Conservation (phyloP, 2,888 invertebrate genomes). For the Cryptocheilus praepositus region DNA sequence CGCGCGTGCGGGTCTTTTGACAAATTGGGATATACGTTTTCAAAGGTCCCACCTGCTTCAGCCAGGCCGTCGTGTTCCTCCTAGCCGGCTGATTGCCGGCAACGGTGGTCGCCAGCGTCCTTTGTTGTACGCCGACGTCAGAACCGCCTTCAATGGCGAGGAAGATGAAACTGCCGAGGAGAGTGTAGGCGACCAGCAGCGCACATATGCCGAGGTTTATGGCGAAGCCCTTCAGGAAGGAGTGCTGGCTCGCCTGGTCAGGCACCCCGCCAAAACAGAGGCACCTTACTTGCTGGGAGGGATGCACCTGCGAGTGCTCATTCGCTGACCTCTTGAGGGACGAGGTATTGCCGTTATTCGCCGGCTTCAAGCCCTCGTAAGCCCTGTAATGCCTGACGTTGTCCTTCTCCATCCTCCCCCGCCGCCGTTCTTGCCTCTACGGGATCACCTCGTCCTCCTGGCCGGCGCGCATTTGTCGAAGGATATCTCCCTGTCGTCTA, state of each 20-base stretch:
- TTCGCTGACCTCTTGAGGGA: slow-evolving; percentile 64
- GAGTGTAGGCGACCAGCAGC: slow-evolving; percentile 87
- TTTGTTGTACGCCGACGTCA: slow-evolving; percentile 77
- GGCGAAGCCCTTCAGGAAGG: slow-evolving; percentile 84
- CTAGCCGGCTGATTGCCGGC: slow-evolving; percentile 63
- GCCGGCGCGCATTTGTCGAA: slow-evolving; percentile 13
- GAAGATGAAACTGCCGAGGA: slow-evolving; percentile 88
- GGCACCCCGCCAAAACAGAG: slow-evolving; percentile 72
- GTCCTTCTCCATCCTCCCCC: slow-evolving; percentile 69
- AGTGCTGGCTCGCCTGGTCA: slow-evolving; percentile 72
- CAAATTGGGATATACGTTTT: background rate
- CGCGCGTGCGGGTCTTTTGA: background rate
- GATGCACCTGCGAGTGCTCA: slow-evolving; percentile 58
- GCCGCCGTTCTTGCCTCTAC: slow-evolving; percentile 24
- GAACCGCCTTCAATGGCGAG: slow-evolving; percentile 87
- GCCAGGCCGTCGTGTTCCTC: slow-evolving; percentile 69
- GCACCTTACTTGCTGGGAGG: slow-evolving; percentile 66
- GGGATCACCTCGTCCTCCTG: slow-evolving; percentile 32
- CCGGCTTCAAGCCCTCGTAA: slow-evolving; percentile 73
- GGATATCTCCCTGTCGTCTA: slow-evolving; percentile 9
- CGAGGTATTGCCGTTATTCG: slow-evolving; percentile 73
- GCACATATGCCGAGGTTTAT: slow-evolving; percentile 90
- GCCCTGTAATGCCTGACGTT: slow-evolving; percentile 68
- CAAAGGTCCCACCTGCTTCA: slow-evolving; percentile 67
- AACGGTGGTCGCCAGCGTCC: slow-evolving; percentile 78